These are phyloP conservation scores for Apostichopus leukothele DNA, from an alignment of 53 echinoderm and acorn worm species.

Conservation along the genomic window DNA sequence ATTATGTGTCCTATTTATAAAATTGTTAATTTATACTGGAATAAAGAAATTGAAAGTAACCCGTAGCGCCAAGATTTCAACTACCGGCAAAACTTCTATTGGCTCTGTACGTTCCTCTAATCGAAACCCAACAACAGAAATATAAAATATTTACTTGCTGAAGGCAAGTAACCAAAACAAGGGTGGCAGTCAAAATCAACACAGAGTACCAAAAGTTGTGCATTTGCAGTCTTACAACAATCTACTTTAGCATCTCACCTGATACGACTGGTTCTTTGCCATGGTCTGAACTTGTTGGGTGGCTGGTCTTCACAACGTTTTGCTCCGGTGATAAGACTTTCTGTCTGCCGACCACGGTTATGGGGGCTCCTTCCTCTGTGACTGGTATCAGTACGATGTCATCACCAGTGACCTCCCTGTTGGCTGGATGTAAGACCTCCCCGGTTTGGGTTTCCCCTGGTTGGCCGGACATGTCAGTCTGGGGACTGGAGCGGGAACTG, in stretches of 20 bases:
- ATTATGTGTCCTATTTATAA: too few species aligned
- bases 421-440: slow-evolving; percentile 19
- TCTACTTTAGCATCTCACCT: background rate
- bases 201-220: too few species aligned
- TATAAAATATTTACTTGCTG: too few species aligned
- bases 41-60: too few species aligned
- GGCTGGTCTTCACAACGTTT: background rate
- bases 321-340: slow-evolving; percentile 12
- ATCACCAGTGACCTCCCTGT: slow-evolving; percentile 29
- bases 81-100: too few species aligned
- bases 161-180: too few species aligned
- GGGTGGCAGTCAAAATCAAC: too few species aligned
- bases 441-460: slow-evolving; percentile 43
- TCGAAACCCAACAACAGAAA: too few species aligned
- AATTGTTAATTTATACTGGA: too few species aligned
- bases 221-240: background rate
- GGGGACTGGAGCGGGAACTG: slow-evolving; percentile 80
- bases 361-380: slow-evolving; percentile 62
- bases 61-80: too few species aligned
- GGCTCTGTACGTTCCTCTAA: too few species aligned
- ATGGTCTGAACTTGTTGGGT: background rate
- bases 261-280: background rate
- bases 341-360: slow-evolving; percentile 24
- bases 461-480: slow-evolving; percentile 68
- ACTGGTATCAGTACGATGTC: slow-evolving; percentile 65